Percentiles rank a stretch among this genome's conserved stretches.
Evolutionary conservation across 2,888 invertebrate species (phyloP).

Genomic region (Philereme vetulata): DNA sequence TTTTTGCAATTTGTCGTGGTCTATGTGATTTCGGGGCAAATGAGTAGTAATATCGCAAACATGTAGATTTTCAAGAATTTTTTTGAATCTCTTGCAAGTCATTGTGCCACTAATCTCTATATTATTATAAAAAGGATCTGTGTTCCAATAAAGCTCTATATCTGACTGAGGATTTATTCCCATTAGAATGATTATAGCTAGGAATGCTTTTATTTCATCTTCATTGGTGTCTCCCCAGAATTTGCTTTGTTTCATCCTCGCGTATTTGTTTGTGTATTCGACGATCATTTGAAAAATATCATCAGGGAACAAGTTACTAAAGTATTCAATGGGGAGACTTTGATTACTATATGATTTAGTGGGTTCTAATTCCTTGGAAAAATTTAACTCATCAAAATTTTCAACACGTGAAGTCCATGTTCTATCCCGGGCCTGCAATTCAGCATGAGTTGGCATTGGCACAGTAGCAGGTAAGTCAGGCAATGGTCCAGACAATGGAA

Average conservation of each 20-base stretch:
- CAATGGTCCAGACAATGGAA: too few species aligned
- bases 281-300: slow-evolving; percentile 25
- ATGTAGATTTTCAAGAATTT: slow-evolving; percentile 20
- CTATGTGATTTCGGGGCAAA: slow-evolving; percentile 25
- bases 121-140: slow-evolving; percentile 27
- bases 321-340: slow-evolving; percentile 28
- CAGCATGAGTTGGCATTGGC: slow-evolving; percentile 20
- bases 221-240: slow-evolving; percentile 23
- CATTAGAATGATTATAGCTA: slow-evolving; percentile 24
- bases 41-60: slow-evolving; percentile 27
- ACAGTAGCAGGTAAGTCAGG: slow-evolving; percentile 3
- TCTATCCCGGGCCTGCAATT: slow-evolving; percentile 22
- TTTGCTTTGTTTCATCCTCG: slow-evolving; percentile 24
- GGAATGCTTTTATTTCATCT: slow-evolving; percentile 27
- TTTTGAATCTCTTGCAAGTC: slow-evolving; percentile 18
- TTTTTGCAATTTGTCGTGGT: slow-evolving; percentile 32
- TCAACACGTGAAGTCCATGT: slow-evolving; percentile 23
- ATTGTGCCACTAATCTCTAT: slow-evolving; percentile 24
- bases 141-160: slow-evolving; percentile 26
- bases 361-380: slow-evolving; percentile 19
- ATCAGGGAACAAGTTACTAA: slow-evolving; percentile 30
- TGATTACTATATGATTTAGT: slow-evolving; percentile 25
- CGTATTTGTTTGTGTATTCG: slow-evolving; percentile 25
- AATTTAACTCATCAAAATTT: slow-evolving; percentile 21
- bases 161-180: slow-evolving; percentile 22